Base-by-base conservation (phyloP, 2,113 vertebrate genomes). In the Carassius gibelio region DNA sequence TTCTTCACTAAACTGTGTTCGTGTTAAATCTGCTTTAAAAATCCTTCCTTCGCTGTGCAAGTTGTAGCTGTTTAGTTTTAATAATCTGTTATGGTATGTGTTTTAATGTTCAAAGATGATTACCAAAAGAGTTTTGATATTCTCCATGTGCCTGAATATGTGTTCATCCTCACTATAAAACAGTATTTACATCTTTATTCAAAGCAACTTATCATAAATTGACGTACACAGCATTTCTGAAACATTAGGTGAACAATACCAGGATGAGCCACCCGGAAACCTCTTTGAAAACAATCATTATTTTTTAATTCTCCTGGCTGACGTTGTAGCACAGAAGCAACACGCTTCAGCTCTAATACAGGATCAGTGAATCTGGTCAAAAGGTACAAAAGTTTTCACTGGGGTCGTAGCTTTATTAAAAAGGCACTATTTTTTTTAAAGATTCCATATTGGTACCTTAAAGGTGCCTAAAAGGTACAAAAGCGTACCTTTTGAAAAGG, bases 251-350 rank as follows among this genome's bases (percentile, higher is more conserved):
- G 62, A 64, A 64, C 62, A 72, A 72, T 72, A 42, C 17, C 68
- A 71, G 68, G 68, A 71, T 71, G 68, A n/a, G 8, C 36, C 36
- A n/a, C 69, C 19, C 68, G 36, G 69, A 72, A 72, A 71, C 34
- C 68, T 21, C 34, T 71, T 71, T 21, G 17, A 71, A 38, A 71
- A 71, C 68, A 71, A 1, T 42, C 36, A 71, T 71, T 36, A 69
- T 45, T 45, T 45, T 45, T 45, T 9, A 45, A 45, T 45, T 10
- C 42, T 45, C 42, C 9, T 45, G 42, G 42, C 2, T 45, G 42
- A 45, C 2, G 1, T 45, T 45, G 42, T 2, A 3, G 42, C 42
- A 36, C 66, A 36, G 68, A 71, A 71, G 10, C 34, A 4, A 8
- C 17, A 38, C 1, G 3, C 36, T 4, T 5, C 19, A 42, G 26